Base-by-base conservation (phyloP, 2,113 vertebrate genomes). In the Platysteira castanea region DNA sequence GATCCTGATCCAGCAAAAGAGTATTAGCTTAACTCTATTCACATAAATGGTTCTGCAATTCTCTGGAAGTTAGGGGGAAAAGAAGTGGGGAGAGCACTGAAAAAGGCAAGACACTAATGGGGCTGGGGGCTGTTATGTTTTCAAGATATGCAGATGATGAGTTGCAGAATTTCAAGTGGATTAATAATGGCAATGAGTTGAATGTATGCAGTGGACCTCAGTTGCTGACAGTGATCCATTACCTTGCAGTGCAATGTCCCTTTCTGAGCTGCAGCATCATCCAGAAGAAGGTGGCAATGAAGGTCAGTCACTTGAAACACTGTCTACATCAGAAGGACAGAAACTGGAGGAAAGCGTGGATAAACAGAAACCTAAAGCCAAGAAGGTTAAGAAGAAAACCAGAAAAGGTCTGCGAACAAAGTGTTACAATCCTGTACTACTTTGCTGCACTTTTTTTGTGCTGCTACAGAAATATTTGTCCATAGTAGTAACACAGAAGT, bases 321-420 rank as follows among this genome's bases (percentile, higher is more conserved):
- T 37, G 0, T 19, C 92, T 68, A 41, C 68, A 75, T 90, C 95
- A 79, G 28, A 87, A 75, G 93, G 93, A 35, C 93, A 97, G 35
- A 95, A 90, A 24, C 19, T 67, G 37, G 97, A 97, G 50, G 96
- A 97, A 57, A 93, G 93, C 57, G 9, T 79, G 30, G 97, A 97
- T 53, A 83, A 97, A 21, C 87, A 81, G 63, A 98, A 97, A 93
- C 53, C 93, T 27, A 99, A 98, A 95, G 94, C 93, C 73, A 99
- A 97, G 81, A 99, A 98, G 84, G 52, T 82, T 83, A 99, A 99
- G 95, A 99, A 98, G 95, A 99, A 98, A 97, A 94, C 77, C 60
- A 99, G 98, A 95, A 97, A 98, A 97, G 98, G 99, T 98, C 98
- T 88, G 91, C 90, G 57, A 79, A 37, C 14, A 47, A 61, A 81